Conservation (phyloP, 92 coral and sea anemone species). For the Parazoanthus atlanticus region DNA sequence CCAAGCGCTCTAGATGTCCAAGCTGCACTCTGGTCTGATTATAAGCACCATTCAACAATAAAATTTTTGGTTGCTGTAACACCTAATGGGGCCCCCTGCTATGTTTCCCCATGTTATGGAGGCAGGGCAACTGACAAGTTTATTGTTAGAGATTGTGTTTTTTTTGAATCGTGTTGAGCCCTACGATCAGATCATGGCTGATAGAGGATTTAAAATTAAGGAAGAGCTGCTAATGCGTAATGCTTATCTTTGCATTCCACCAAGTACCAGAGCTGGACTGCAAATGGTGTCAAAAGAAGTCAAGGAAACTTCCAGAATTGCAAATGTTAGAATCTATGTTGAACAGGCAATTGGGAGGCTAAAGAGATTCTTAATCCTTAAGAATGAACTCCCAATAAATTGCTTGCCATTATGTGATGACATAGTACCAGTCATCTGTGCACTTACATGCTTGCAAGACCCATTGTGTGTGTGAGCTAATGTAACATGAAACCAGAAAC, state of each 20-base stretch:
- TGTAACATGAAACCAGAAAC: too few relatives aligned
- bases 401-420: slow-evolving; percentile 55
- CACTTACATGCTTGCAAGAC: slow-evolving; percentile 31
- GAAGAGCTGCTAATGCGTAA: slow-evolving; percentile 45
- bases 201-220: slow-evolving; percentile 56
- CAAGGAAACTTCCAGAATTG: slow-evolving; percentile 54
- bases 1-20: slow-evolving; percentile 20
- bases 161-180: slow-evolving; percentile 52
- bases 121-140: slow-evolving; percentile 59
- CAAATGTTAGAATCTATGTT: slow-evolving; percentile 57
- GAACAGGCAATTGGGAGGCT: slow-evolving; percentile 53
- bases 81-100: slow-evolving; percentile 52
- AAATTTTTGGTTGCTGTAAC: slow-evolving; percentile 47
- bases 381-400: slow-evolving; percentile 46
- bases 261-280: slow-evolving; percentile 53
- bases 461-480: slow-evolving; percentile 45
- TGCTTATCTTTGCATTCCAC: slow-evolving; percentile 59
- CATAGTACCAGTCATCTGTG: slow-evolving; percentile 46
- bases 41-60: slow-evolving; percentile 58
- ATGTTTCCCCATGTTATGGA: slow-evolving; percentile 59
- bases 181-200: slow-evolving; percentile 60
- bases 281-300: slow-evolving; percentile 50
- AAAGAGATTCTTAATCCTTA: too few relatives aligned
- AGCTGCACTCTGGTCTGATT: slow-evolving; percentile 57
- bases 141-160: slow-evolving; percentile 49